Conservation (phyloP, 2,113 vertebrate genomes). For the Tricholaema leucomelas region DNA sequence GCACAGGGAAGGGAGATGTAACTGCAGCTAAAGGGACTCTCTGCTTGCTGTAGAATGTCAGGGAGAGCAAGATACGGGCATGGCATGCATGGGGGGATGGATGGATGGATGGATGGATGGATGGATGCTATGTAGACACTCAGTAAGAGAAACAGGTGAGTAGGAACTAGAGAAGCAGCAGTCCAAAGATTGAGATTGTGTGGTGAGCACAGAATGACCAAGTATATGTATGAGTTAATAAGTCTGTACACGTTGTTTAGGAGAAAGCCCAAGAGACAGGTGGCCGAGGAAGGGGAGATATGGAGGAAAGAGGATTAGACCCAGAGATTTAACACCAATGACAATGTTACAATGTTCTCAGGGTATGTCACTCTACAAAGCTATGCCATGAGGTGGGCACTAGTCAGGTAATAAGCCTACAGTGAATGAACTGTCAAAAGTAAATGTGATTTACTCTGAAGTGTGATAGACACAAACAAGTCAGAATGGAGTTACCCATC, state of each 20-base stretch:
- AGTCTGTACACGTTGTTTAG: not conserved
- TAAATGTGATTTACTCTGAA: not conserved
- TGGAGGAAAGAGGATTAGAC: not conserved
- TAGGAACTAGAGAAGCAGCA: not conserved
- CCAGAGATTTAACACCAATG: not conserved
- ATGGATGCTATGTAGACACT: not conserved
- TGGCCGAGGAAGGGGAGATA: not conserved
- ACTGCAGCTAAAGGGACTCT: not conserved
- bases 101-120: not conserved
- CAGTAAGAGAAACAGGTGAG: not conserved
- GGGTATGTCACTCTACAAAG: not conserved
- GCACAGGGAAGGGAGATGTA: rapidly evolving
- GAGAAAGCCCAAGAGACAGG: not conserved
- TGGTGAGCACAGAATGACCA: not conserved
- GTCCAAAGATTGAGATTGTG: not conserved
- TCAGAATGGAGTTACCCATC: not conserved
- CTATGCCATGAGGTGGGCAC: not conserved
- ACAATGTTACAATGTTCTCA: not conserved
- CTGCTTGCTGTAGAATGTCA: not conserved
- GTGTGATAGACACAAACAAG: not conserved
- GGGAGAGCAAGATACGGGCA: no score
- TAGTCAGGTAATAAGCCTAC: not conserved
- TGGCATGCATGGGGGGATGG: no score
- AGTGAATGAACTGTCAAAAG: not conserved
- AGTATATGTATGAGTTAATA: not conserved